Base-by-base conservation (phyloP, 1,140 invertebrate species). In the Sipha flava region DNA sequence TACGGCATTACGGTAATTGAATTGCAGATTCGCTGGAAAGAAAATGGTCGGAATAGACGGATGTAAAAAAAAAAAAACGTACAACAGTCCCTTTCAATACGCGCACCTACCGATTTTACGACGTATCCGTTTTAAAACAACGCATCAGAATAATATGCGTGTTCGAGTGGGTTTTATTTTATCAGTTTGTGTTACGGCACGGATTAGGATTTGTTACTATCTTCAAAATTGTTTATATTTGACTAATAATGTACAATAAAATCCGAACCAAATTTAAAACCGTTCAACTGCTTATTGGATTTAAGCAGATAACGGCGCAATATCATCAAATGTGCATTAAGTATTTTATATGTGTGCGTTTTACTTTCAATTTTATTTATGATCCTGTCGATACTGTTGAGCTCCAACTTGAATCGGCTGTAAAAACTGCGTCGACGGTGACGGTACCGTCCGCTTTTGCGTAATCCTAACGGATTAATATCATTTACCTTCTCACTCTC, bases 141-240 rank as follows among this genome's bases (percentile, higher is more conserved):
- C 10, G 3, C 37, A 73, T 73, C 31, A 21, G 47, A n/a, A n/a
- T n/a, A n/a, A n/a, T 52, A 21, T 66, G 16, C 16, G 14, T 3
- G 14, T 29, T 54, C 16, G 16, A 75, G 70, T 75, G 70, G 7
- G 45, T 21, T 37, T 49, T 40, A 75, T 21, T 37, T 49, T 40
- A 75, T 75, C 45, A 26, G 52, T n/a, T 29, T 10, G 49, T 57
- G 52, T 75, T 43, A 77, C 52, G 9, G 18, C 52, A 18, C 3
- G 73, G 73, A 57, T 57, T 77, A 77, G 52, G 73, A 77, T 77
- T 77, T 77, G 34, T 43, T 59, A 77, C 29, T 77, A 77, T 77
- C 52, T 59, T 47, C 52, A 23, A 37, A 18, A 40, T 57, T 77
- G 34, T 77, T 77, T 43, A 77, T 57, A 23, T 77, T 77, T 57